Conservation (phyloP, 2,797 vertebrate species). For the Hippoglossus hippoglossus region DNA sequence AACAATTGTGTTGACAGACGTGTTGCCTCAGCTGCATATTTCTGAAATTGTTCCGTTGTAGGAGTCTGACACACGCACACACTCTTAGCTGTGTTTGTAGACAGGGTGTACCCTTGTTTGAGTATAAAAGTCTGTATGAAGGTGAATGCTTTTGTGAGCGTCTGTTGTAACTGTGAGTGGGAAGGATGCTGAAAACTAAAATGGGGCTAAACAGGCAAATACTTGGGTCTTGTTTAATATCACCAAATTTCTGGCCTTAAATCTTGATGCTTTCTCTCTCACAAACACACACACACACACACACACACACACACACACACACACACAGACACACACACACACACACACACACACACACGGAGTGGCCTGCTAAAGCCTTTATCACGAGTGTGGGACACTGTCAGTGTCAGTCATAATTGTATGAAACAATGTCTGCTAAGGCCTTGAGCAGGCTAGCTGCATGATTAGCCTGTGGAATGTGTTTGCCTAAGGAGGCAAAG, state of each 20-base stretch:
- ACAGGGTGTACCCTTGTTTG: slow-evolving; percentile 73
- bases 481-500: slow-evolving; percentile 76
- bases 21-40: slow-evolving; percentile 8
- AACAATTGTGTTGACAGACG: not conserved
- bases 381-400: slow-evolving; percentile 67
- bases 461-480: slow-evolving; percentile 79
- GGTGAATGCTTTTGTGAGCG: slow-evolving; percentile 33
- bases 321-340: not conserved
- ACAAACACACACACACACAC: not conserved
- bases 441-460: slow-evolving; percentile 63
- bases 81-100: slow-evolving; percentile 70
- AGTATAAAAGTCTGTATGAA: slow-evolving; percentile 49
- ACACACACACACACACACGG: slow-evolving; percentile 11
- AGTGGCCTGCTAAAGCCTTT: slow-evolving; percentile 43
- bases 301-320: slow-evolving; percentile 6
- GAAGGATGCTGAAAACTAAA: slow-evolving; percentile 4
- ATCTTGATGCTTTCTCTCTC: not conserved
- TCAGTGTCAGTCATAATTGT: slow-evolving; percentile 65
- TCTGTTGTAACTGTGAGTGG: slow-evolving; percentile 16
- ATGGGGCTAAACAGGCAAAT: not conserved
- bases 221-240: not conserved
- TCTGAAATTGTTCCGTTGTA: slow-evolving; percentile 13
- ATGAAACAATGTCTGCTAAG: slow-evolving; percentile 72
- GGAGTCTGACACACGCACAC: slow-evolving; percentile 30
- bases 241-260: too few relatives aligned